These are phyloP conservation scores for Pocota personata DNA, from an alignment of 2,888 invertebrate genomes.

Conservation along the genomic window DNA sequence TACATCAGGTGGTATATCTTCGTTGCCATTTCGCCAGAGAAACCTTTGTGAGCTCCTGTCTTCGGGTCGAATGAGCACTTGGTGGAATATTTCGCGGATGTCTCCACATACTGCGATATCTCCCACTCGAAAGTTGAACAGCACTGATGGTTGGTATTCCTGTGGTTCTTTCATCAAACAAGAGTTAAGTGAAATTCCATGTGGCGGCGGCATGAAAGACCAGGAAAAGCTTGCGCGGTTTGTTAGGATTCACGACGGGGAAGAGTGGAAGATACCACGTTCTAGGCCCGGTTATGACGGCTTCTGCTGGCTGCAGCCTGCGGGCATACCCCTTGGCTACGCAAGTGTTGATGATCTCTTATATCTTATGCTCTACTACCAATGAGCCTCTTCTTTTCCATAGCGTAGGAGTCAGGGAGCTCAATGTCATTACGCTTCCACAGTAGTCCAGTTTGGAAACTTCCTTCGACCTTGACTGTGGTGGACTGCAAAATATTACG, in stretches of 20 bases:
- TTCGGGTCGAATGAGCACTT: slow-evolving; percentile 17
- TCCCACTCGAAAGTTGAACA: slow-evolving; percentile 79
- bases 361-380: slow-evolving; percentile 35
- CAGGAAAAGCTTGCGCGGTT: slow-evolving; percentile 75
- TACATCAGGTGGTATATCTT: not conserved
- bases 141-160: slow-evolving; percentile 76
- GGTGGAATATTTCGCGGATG: slow-evolving; percentile 75
- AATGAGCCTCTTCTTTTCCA: slow-evolving; percentile 54
- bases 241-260: slow-evolving; percentile 75
- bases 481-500: slow-evolving; percentile 13
- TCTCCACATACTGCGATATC: slow-evolving; percentile 75
- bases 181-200: slow-evolving; percentile 76
- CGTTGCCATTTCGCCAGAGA: not conserved
- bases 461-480: not conserved
- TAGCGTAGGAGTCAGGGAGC: slow-evolving; percentile 50
- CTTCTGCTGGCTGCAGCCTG: slow-evolving; percentile 12
- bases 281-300: slow-evolving; percentile 1
- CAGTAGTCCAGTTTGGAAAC: slow-evolving; percentile 52
- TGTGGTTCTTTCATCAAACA: too few species aligned
- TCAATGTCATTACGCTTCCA: slow-evolving; percentile 48
- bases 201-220: slow-evolving; percentile 78
- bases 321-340: not conserved
- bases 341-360: slow-evolving; percentile 4
- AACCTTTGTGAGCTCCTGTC: not conserved
- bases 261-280: slow-evolving; percentile 76